Base-by-base conservation (phyloP, 2,797 vertebrate genomes). In the Rhinophrynus dorsalis region DNA sequence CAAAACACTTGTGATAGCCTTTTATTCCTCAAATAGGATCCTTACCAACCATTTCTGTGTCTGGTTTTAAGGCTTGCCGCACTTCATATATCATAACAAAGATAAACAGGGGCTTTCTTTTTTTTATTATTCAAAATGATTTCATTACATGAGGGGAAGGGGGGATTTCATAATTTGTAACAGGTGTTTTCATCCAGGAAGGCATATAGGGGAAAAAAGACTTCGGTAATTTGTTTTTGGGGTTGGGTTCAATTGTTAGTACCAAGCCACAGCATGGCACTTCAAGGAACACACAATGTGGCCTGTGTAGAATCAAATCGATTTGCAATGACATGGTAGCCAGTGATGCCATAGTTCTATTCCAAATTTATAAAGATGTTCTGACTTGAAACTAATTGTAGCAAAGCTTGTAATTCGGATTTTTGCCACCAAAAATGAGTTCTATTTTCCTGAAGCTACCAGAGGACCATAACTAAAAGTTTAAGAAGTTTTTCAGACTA, bases 111-210 rank as follows among this genome's bases (percentile, higher is more conserved):
- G 74, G 13, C 74, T 80, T 59, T 77, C 50, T 30, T 59, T 50
- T 11, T 1, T 21, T 10, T 58, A 60, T 61, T 38, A 75, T 79
- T 76, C 67, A 73, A 78, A 82, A 79, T 75, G 15, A 77, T 79
- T 80, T 78, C 74, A 50, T 81, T 81, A 75, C 77, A 75, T 50
- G 58, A 58, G 67, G 71, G 77, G 75, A 73, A 73, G 55, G 62
- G 40, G 68, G 77, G 27, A 58, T 65, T 74, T 50, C 54, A 72
- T 81, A 81, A 82, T 84, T 64, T 63, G 1, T 30, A 81, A 60
- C 80, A 81, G 79, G 82, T 82, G 82, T 33, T 75, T 78, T 58
- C 45, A 30, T 45, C 42, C 29, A 60, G 54, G 21, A 51, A 51
- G 55, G 55, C 51, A 58, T 48, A 23, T 33, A 55, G 55, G 30